Evolutionary conservation across 2,888 invertebrate species (phyloP), one percentile per base, ranked within the genome.

Genomic region (Acleris laterana): DNA sequence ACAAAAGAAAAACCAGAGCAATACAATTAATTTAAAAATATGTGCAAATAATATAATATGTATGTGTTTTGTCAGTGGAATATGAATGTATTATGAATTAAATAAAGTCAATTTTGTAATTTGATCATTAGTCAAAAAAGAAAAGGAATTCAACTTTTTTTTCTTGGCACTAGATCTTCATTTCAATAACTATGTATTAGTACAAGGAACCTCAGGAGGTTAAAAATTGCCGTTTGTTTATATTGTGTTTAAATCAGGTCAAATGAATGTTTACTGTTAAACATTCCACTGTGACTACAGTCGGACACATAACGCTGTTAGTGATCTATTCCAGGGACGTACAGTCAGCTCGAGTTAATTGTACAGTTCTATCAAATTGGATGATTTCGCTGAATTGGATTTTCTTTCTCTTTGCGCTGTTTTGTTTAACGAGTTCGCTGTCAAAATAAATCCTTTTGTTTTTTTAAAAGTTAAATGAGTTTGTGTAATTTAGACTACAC

Each of bases 321-420:
- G 50, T 42, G 17, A 55, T 62, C 49, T 49, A 62, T 48, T 53
- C 19, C 63, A 42, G 44, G 11, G 20, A 19, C 13, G 44, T 56
- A 56, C 55, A 62, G 49, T 55, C 25, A 42, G 56, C 19, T 19
- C 17, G 22, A 42, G 56, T 63, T 63, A 57, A 63, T 57, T 56
- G 56, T 22, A 38, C 20, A 38, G 50, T 51, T 61, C 11, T 25
- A 44, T 42, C 49, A 22, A 16, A 50, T 42, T n/a, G 63, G 38
- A 50, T 56, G 50, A 50, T 53, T 48, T 48, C 48, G 38, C 63
- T 50, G 56, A 25, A 63, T 56, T 63, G 42, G 44, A 50, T 56
- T 56, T 48, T 42, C 62, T 62, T 58, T 38, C 28, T 55, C 11
- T 17, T 52, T 3, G 25, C 28, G 50, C 50, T 22, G 46, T 46